Percentiles rank a stretch among this genome's conserved stretches.
phyloP scores from a whole-genome alignment of 2,797 vertebrate species.

The Sebastes oblongus region DNA sequence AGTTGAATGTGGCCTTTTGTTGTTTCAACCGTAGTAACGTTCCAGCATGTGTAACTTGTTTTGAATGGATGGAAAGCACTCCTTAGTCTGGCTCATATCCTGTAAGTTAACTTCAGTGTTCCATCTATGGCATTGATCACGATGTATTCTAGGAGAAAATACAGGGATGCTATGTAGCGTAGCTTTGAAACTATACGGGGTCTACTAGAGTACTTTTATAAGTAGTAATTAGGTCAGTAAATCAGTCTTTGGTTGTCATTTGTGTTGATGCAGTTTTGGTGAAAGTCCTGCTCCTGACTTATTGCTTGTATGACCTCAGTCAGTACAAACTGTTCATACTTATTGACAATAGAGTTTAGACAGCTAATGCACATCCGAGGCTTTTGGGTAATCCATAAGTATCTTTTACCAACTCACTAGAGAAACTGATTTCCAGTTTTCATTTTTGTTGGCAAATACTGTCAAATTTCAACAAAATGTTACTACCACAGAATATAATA shows the following conservation, averaged over 20 bases:
- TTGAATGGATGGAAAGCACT: neutral
- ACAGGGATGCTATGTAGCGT: neutral
- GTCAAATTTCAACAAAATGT: neutral
- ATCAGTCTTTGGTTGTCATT: neutral
- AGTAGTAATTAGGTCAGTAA: neutral
- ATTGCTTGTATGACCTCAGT: neutral
- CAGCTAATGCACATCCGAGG: neutral
- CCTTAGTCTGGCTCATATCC: neutral
- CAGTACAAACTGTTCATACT: neutral
- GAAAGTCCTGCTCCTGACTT: neutral
- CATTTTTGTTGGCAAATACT: neutral
- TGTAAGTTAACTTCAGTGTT: neutral
- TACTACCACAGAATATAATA: neutral
- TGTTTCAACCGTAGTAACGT: neutral
- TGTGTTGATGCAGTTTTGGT: neutral
- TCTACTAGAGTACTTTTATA: neutral
- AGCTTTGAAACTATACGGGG: neutral
- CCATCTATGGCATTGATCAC: neutral
- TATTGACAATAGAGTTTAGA: neutral
- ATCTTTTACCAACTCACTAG: neutral
- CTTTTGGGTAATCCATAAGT: neutral
- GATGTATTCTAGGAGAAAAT: neutral
- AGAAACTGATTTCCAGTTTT: no score
- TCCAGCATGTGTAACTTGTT: neutral
- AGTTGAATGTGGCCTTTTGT: neutral